Conservation (phyloP, 2,888 invertebrate genomes). For the Drosophila niveifrons region DNA sequence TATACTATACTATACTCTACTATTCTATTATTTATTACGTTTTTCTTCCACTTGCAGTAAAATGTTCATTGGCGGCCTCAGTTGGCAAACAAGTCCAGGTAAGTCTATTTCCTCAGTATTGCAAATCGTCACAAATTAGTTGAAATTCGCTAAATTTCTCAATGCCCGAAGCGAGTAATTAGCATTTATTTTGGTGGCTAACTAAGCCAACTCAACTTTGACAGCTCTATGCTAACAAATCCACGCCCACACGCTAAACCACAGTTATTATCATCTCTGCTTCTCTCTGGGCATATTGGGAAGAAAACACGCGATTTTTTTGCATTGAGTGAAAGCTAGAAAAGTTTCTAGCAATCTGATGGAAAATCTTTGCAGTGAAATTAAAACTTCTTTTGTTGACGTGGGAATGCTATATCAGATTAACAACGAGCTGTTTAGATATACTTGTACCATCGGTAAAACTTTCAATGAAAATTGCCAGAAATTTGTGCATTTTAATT, state of each 20-base stretch:
- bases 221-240: conserved; percentile 54
- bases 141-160: conserved; percentile 42
- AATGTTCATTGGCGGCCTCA: conserved; percentile 99
- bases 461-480: neutral
- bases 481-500: conserved; percentile 1
- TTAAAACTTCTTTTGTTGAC: conserved; percentile 10
- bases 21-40: no score
- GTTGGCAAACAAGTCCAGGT: conserved; percentile 99
- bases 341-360: conserved; percentile 6
- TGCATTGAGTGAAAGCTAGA: conserved; percentile 25
- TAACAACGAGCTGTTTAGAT: neutral
- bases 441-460: neutral
- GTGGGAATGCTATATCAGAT: neutral
- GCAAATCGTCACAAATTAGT: conserved; percentile 55
- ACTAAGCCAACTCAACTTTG: conserved; percentile 21
- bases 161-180: conserved; percentile 39
- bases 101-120: conserved; percentile 85
- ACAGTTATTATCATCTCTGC: conserved; percentile 20
- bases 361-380: conserved; percentile 10
- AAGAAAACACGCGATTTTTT: conserved; percentile 22
- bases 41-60: conserved; percentile 91
- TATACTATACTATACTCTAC: conserved; percentile 17
- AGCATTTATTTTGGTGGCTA: conserved; percentile 47
- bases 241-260: conserved; percentile 22
- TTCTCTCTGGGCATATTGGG: neutral